Evolutionary conservation across 2,797 vertebrate genomes (phyloP), one percentile per base, ranked within the genome.

Genomic region (Siniperca scherzeri): DNA sequence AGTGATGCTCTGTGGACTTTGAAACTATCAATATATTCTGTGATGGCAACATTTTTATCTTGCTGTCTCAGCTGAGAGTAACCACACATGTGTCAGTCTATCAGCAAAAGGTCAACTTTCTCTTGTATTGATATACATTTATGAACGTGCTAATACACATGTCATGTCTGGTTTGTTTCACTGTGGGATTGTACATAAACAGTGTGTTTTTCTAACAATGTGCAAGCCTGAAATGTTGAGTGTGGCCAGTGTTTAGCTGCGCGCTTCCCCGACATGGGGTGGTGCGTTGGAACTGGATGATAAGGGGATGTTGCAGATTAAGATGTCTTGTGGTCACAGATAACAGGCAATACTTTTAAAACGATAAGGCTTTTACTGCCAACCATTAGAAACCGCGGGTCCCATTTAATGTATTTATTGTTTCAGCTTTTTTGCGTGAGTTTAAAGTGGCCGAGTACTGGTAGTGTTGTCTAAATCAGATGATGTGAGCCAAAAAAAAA

Each of bases 261-360:
- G 46, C 38, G 57, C 77, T 42, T 70, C 69, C n/a, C 17, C 38
- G 48, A 73, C 73, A 9, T 55, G 56, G 30, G 64, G 2, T 62
- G 77, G 13, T 74, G 77, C 70, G 87, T 80, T 75, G 81, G 50
- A 17, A 7, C 30, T 25, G 80, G 30, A n/a, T 68, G 92, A 94
- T 93, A 90, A 92, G 83, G 17, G 42, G 85, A 82, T 88, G 82
- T 17, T 72, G 80, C 33, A 79, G 75, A 83, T 72, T 17, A 77
- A 76, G 74, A 76, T 83, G 77, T 72, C 70, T 77, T 81, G 71
- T 64, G 38, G 48, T 81, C 25, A 70, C 69, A 84, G 91, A 93
- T 85, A 93, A 82, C 70, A 66, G 36, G 22, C 74, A 77, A 73
- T 61, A 70, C 62, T 77, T 86, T 76, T 40, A 62, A 83, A 87